A percentile compares a stretch with the other conserved stretches of the same genome.
These are phyloP conservation scores for Drosophila sulfurigaster DNA, from an alignment of 1,140 invertebrate genomes.

Conservation along the genomic window DNA sequence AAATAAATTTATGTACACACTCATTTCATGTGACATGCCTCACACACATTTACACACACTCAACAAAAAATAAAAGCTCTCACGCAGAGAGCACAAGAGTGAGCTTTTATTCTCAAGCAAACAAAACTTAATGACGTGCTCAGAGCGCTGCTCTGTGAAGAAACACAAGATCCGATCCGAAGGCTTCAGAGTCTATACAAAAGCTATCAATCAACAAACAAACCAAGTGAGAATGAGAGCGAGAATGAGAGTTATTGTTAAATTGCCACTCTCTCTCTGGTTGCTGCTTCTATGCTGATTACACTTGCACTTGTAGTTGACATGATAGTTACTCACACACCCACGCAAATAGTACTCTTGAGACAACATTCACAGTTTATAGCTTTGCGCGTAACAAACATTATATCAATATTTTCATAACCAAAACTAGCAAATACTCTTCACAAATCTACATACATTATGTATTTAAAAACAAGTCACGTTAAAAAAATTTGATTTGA, in stretches of 20 bases:
- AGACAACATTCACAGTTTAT: background rate
- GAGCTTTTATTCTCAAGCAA: conserved; percentile 37
- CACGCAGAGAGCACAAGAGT: conserved; percentile 14
- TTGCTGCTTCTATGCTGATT: conserved; percentile 17
- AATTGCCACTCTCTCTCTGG: conserved; percentile 13
- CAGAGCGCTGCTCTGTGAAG: conserved; percentile 12
- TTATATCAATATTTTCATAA: background rate
- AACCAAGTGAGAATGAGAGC: conserved; percentile 21
- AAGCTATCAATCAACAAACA: conserved; percentile 34
- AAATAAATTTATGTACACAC: conserved; percentile 24
- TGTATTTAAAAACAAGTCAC: too few species aligned
- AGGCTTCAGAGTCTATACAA: conserved; percentile 22
- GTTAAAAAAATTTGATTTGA: too few species aligned
- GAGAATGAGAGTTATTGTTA: conserved; percentile 5
- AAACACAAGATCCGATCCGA: conserved; percentile 35
- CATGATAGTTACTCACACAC: conserved; percentile 25
- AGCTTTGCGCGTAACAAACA: background rate
- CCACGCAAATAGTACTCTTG: background rate
- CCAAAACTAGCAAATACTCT: background rate
- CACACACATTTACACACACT: conserved; percentile 22
- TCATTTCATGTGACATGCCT: conserved; percentile 36
- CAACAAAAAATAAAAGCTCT: conserved; percentile 34
- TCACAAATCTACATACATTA: too few species aligned
- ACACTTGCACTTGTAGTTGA: conserved; percentile 32
- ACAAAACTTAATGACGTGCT: conserved; percentile 19